phyloP scores from a whole-genome alignment of 2,888 invertebrate genomes.

The Esperia sulphurella region DNA sequence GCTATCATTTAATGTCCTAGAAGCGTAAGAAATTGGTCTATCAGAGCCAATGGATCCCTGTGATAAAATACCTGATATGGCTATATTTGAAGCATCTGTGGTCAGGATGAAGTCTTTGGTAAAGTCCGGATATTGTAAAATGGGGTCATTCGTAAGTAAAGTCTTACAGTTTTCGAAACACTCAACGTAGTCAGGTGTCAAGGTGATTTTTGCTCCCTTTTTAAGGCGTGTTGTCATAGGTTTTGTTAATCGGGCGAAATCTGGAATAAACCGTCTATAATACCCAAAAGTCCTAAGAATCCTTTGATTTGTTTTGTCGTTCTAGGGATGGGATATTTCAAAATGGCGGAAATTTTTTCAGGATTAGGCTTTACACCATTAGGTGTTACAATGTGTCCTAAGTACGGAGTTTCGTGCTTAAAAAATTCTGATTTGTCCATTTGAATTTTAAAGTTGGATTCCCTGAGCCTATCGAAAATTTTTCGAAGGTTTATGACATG shows the following conservation, averaged over 20 bases:
- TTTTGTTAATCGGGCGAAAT: slow-evolving; percentile 22
- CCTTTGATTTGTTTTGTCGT: too few relatives aligned
- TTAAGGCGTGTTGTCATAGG: too few relatives aligned
- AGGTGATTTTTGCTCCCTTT: background rate
- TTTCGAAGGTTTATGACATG: background rate
- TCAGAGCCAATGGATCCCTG: slow-evolving; percentile 13
- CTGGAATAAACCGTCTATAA: slow-evolving; percentile 28
- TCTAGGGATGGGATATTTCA: slow-evolving; percentile 2
- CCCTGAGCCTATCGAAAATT: background rate
- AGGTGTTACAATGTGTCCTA: too few relatives aligned
- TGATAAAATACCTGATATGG: slow-evolving; percentile 12
- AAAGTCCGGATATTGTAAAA: too few relatives aligned
- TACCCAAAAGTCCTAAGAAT: too few relatives aligned
- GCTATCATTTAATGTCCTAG: too few relatives aligned
- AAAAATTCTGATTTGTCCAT: too few relatives aligned
- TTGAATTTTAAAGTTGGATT: too few relatives aligned
- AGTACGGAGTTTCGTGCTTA: too few relatives aligned
- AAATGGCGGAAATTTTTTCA: slow-evolving; percentile 16
- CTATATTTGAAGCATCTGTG: slow-evolving; percentile 12
- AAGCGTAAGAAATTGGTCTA: slow-evolving; percentile 2
- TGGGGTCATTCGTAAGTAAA: slow-evolving; percentile 20
- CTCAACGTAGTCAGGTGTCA: background rate
- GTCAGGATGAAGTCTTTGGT: slow-evolving; percentile 11
- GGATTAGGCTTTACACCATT: slow-evolving; percentile 20
- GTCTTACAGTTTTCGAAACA: slow-evolving; percentile 7